Evolutionary conservation across 2,113 vertebrate species (phyloP), one percentile per base, ranked within the genome.

Genomic region (Morone chrysops): DNA sequence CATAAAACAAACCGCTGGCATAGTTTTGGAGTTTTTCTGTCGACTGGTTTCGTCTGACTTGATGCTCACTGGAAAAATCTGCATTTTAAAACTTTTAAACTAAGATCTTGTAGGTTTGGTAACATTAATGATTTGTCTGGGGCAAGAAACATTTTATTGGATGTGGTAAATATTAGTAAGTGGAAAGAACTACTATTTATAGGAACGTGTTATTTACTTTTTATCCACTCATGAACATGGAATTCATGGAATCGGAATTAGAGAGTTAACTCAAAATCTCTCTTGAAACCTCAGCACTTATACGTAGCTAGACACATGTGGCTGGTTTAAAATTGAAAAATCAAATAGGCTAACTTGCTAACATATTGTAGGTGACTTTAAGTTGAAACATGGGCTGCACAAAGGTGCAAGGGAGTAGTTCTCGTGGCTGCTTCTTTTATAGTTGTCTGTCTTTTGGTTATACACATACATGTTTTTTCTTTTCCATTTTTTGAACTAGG

Each of bases 1-100:
- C 90, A 90, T 92, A 47, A 92, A 92, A 89, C 54, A 89, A 87
- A 90, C 91, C 92, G 78, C 91, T 63, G 71, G 79, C 85, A 85
- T 67, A 84, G 78, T 82, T 90, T 81, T 8, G 81, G 79, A 84
- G 60, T 72, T 86, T 82, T 80, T 83, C 88, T 85, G 88, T 90
- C 84, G 69, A 25, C 62, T 14, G 53, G 84, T 85, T 89, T 78
- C 43, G 18, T 82, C 77, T 68, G 71, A 77, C 81, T 88, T 0
- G 3, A 53, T 22, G 63, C 66, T 47, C 45, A 18, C 53, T 68
- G 77, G 75, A 86, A 85, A 88, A 89, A 65, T 20, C 18, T 68
- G 62, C 43, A 17, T 67, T 85, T 80, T 61, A 69, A 84, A 78
- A 66, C 62, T 70, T 16, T 71, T 36, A 60, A 86, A 80, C 12